Evolutionary conservation across 2,888 invertebrate species (phyloP).

Genomic region (Lepidocyrtoides sp.): DNA sequence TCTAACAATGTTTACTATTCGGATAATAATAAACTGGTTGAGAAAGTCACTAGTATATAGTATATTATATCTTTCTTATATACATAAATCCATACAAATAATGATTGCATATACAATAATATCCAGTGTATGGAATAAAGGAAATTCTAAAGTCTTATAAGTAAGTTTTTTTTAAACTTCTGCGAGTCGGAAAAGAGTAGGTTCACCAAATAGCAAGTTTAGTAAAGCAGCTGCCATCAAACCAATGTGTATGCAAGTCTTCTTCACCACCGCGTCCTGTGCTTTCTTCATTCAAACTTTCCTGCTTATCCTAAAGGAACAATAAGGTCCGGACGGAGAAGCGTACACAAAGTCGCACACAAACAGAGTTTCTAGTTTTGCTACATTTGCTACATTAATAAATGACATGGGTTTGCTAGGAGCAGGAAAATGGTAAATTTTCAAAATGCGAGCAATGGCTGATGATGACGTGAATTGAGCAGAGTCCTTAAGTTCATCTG

Average conservation of each 20-base stretch:
- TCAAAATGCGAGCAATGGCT: constrained; percentile 21
- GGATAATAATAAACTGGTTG: constrained; percentile 71
- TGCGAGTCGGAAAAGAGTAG: no score
- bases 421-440: constrained; percentile 12
- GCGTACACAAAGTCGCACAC: neutral
- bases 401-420: constrained; percentile 43
- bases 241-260: neutral
- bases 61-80: neutral
- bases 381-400: constrained; percentile 28
- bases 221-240: neutral
- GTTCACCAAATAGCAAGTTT: neutral
- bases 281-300: constrained; percentile 27
- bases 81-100: neutral
- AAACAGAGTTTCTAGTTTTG: neutral
- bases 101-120: no score
- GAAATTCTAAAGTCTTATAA: no score
- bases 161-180: no score
- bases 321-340: neutral
- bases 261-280: neutral
- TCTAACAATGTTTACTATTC: constrained; percentile 72
- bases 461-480: constrained; percentile 68
- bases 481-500: constrained; percentile 73
- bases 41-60: constrained; percentile 8
- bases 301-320: constrained; percentile 9
- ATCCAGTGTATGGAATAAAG: neutral